Conservation (phyloP, 2,113 vertebrate species). For the Atherinomorus stipes region DNA sequence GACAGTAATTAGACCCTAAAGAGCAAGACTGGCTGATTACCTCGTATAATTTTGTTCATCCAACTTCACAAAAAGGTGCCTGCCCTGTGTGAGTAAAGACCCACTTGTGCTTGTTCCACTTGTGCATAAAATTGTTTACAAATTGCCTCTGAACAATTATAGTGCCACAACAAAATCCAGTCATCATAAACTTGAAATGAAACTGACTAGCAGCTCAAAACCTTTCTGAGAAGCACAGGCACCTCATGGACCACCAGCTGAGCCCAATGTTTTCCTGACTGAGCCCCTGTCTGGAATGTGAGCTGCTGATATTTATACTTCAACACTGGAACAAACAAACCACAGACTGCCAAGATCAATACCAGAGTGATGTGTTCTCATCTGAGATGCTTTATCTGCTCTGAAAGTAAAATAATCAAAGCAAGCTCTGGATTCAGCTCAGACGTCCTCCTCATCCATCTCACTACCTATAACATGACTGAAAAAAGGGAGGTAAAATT, state of each 20-base stretch:
- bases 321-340: conserved; percentile 37
- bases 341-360: conserved; percentile 24
- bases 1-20: conserved; percentile 16
- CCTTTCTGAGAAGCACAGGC: conserved; percentile 11
- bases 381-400: conserved; percentile 24
- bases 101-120: conserved; percentile 16
- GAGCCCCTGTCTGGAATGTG: conserved; percentile 38
- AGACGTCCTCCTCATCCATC: neutral
- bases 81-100: conserved; percentile 25
- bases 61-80: conserved; percentile 35
- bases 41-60: conserved; percentile 32
- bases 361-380: conserved; percentile 8
- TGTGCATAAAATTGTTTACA: conserved; percentile 56
- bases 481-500: neutral
- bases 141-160: conserved; percentile 28
- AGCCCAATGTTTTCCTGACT: conserved; percentile 54
- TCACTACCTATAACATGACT: conserved; percentile 10
- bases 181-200: conserved; percentile 26
- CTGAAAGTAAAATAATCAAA: conserved; percentile 23
- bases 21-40: conserved; percentile 20
- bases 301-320: conserved; percentile 39
- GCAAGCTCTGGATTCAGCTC: conserved; percentile 12
- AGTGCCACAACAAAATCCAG: conserved; percentile 13
- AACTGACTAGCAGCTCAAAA: conserved; percentile 25
- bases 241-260: conserved; percentile 42